phyloP scores from a whole-genome alignment of 2,888 invertebrate genomes.

The Lagria hirta region DNA sequence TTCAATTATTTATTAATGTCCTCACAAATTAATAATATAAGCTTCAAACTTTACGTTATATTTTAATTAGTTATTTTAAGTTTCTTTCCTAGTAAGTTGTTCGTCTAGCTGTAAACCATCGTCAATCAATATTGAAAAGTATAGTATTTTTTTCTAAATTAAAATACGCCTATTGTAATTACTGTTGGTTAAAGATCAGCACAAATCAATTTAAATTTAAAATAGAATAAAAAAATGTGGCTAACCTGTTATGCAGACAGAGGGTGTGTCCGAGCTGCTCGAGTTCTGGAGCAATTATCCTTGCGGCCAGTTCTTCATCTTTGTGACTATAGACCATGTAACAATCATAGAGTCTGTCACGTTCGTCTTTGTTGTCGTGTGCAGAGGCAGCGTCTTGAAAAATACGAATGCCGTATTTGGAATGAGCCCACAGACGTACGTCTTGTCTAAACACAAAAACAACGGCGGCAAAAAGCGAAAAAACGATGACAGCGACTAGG shows the following conservation, averaged over 20 bases:
- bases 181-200: no score
- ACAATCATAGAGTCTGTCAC: conserved; percentile 70
- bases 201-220: no score
- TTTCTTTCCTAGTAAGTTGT: no score
- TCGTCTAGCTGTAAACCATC: no score
- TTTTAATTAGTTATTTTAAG: no score
- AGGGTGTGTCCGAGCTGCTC: conserved; percentile 71
- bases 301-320: conserved; percentile 73
- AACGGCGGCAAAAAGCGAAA: conserved; percentile 68
- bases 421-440: conserved; percentile 77
- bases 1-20: no score
- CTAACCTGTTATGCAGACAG: conserved; percentile 62
- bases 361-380: conserved; percentile 54
- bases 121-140: no score
- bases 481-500: conserved; percentile 68
- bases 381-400: conserved; percentile 64
- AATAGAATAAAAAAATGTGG: no score
- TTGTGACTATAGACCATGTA: conserved; percentile 84
- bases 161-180: no score
- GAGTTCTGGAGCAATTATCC: conserved; percentile 69
- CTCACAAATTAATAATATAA: no score
- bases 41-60: no score
- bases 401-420: conserved; percentile 74
- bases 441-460: conserved; percentile 76
- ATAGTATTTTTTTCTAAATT: no score